These are phyloP conservation scores for Latrodectus geometricus DNA, from an alignment of 1,140 invertebrate species.

Conservation along the genomic window DNA sequence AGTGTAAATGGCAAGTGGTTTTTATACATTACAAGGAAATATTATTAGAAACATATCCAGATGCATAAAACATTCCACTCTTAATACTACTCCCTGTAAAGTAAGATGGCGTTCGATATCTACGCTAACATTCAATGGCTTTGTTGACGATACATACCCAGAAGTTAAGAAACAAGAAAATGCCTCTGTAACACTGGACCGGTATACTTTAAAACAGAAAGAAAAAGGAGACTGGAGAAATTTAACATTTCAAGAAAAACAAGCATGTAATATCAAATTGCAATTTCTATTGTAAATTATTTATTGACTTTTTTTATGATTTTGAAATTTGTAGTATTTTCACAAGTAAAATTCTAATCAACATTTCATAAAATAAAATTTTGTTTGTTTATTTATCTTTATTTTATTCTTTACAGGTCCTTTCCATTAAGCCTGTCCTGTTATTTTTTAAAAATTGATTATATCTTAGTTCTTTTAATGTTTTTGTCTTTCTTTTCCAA, in stretches of 20 bases:
- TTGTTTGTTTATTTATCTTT: background rate
- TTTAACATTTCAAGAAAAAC: conserved; percentile 44
- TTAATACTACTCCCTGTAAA: background rate
- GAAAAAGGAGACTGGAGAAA: conserved; percentile 53
- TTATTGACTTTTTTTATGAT: background rate
- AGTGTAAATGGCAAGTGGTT: conserved; percentile 53
- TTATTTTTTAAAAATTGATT: background rate
- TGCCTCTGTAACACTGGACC: background rate
- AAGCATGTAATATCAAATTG: conserved; percentile 42
- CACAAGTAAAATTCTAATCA: background rate
- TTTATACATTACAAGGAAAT: conserved; percentile 20
- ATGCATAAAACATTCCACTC: conserved; percentile 42
- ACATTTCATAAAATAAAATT: too few species aligned
- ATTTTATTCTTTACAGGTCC: background rate
- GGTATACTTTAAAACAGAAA: conserved; percentile 17
- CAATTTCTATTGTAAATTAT: background rate
- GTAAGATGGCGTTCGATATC: conserved; percentile 11
- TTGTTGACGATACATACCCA: background rate
- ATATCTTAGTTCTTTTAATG: background rate
- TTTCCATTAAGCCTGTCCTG: background rate
- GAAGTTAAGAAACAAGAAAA: background rate
- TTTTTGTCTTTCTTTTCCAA: background rate
- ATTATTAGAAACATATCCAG: conserved; percentile 6
- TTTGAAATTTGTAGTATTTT: background rate
- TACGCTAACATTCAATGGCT: conserved; percentile 32